Evolutionary conservation across 2,797 vertebrate species (phyloP), one percentile per base, ranked within the genome.

Genomic region (Okamejei kenojei): DNA sequence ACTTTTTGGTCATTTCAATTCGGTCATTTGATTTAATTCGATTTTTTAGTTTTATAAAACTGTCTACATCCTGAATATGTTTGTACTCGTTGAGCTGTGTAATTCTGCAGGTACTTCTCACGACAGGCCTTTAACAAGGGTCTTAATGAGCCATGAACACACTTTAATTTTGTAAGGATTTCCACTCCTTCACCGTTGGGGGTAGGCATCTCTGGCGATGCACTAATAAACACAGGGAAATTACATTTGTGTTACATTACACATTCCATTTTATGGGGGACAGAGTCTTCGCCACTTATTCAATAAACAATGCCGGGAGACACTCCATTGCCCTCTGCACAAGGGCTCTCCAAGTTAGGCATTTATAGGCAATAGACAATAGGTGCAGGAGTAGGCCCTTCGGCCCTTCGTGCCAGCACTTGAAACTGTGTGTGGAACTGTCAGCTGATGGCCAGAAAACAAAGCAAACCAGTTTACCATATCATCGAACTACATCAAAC

Each of bases 51-150:
- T 73, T 73, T 73, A 21, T 77, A n/a, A 32, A 13, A 77, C 29
- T 32, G 45, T 45, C 45, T 45, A 45, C 45, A 58, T 58, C 26
- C 61, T 68, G 61, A 88, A n/a, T 65, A 32, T 35, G 21, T 68
- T 88, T 9, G 65, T 29, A 0, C 35, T 32, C 0, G 5, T 65
- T 88, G n/a, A 21, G 15, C 84, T 88, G 61, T 35, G 15, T 88
- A 88, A 88, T 88, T 68, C 84, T 88, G 61, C 61, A 88, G 29
- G n/a, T 32, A 65, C 84, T 88, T 88, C 84, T n/a, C 29, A 32
- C 8, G n/a, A 35, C 7, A 8, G 7, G 61, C 84, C 82, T 88
- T 88, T 32, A 88, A 88, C 13, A 19, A 7, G 26, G n/a, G 32
- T n/a, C 63, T 86, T 63, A 68, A 63, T 17, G 58, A 86, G 58